These are phyloP conservation scores for Heliconius hermathena DNA, from an alignment of 1,140 invertebrate species.

Conservation along the genomic window DNA sequence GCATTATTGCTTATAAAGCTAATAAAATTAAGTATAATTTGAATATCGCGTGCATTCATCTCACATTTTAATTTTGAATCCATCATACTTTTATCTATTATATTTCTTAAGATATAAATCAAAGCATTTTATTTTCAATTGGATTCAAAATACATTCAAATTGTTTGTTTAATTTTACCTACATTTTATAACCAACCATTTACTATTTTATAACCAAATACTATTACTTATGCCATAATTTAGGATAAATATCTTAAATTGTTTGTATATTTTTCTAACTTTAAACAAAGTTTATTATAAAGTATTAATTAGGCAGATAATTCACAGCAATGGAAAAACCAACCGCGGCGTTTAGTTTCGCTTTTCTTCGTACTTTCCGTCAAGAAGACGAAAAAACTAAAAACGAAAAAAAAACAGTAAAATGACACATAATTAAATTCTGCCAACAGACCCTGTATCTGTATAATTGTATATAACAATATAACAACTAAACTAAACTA, in stretches of 20 bases:
- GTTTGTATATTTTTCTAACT: background rate
- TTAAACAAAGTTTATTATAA: background rate
- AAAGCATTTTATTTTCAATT: background rate
- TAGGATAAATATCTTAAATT: background rate
- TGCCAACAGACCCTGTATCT: no score
- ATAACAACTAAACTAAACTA: background rate
- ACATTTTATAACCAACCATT: background rate
- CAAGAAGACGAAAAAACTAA: no score
- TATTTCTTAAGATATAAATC: background rate
- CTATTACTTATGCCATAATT: background rate
- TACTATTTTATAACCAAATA: background rate
- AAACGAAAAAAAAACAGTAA: no score
- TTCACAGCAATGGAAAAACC: no score
- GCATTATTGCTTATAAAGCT: background rate
- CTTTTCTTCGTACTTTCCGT: background rate
- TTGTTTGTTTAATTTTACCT: background rate
- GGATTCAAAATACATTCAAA: background rate
- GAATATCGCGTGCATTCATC: constrained; percentile 38
- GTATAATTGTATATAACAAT: background rate
- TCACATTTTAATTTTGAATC: constrained; percentile 15
- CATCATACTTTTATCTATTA: background rate
- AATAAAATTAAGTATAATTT: constrained; percentile 30
- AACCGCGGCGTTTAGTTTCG: background rate
- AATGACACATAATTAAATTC: no score
- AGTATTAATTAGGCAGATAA: no score